phyloP scores from a whole-genome alignment of 2,888 invertebrate species.

The Diogma glabrata region DNA sequence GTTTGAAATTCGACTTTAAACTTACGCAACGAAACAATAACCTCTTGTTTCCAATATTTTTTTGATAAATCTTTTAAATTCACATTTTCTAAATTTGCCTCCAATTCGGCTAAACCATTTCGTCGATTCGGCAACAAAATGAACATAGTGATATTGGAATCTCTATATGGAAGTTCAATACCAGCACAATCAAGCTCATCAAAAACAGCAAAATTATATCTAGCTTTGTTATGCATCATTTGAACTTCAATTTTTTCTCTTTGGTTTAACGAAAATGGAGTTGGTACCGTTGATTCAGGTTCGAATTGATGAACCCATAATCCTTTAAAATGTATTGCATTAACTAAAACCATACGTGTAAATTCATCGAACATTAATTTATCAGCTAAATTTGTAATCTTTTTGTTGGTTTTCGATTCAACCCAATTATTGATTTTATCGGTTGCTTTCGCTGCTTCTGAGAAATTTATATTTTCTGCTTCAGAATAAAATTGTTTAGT shows the following conservation, averaged over 20 bases:
- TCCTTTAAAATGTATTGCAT: constrained; percentile 80
- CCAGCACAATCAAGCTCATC: constrained; percentile 42
- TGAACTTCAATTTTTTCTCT: constrained; percentile 41
- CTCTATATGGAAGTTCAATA: constrained; percentile 60
- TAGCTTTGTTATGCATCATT: constrained; percentile 57
- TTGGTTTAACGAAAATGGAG: constrained; percentile 49
- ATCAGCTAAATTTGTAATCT: constrained; percentile 65
- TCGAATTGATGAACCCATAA: constrained; percentile 61
- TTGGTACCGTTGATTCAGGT: constrained; percentile 40
- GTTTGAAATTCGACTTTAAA: constrained; percentile 68
- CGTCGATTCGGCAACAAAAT: constrained; percentile 59
- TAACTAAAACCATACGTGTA: constrained; percentile 63
- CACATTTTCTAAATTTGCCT: constrained; percentile 45
- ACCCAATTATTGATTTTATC: constrained; percentile 70
- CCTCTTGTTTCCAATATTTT: constrained; percentile 40
- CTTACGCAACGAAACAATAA: constrained; percentile 60
- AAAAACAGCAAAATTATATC: constrained; percentile 35
- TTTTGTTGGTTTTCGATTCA: constrained; percentile 63
- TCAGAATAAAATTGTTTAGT: constrained; percentile 50
- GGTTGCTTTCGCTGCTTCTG: constrained; percentile 36
- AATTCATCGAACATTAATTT: constrained; percentile 40
- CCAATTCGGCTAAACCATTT: constrained; percentile 50
- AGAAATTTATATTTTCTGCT: constrained; percentile 52
- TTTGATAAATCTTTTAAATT: constrained; percentile 42
- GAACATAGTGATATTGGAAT: constrained; percentile 58